Evolutionary conservation across 2,888 invertebrate genomes (phyloP), one percentile per base, ranked within the genome.

Genomic region (Lomographa bimaculata): DNA sequence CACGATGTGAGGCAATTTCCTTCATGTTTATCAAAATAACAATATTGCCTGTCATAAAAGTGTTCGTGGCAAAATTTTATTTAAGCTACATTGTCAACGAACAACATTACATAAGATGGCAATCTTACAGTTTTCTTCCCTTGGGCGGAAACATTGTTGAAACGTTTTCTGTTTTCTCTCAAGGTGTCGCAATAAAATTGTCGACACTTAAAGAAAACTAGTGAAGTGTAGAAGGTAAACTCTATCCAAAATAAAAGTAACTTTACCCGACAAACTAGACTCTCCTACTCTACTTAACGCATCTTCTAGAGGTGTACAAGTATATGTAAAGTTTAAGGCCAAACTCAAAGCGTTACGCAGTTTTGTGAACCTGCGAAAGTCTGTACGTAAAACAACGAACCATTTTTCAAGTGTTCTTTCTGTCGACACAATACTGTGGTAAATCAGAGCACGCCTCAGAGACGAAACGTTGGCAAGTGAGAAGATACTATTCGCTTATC

Each of bases 81-180:
- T 24, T 38, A 46, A 16, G 35, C 40, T 41, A 44, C 48, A 36
- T 44, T 46, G 46, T 47, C 41, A 38, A 17, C 21, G 6, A 39
- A 38, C 37, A 28, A 44, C 46, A 44, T 45, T 38, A 42, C 29
- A 45, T 17, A 26, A 41, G 40, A 46, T 52, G 36, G 36, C 41
- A 39, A 25, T 46, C 38, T 46, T 28, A 39, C 33, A 40, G 38
- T 38, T 46, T 50, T 52, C 41, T 52, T 51, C 42, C 46, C 48
- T 37, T 38, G 46, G 45, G 45, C 46, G 39, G 40, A 46, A 39
- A 46, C 40, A 43, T 48, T 51, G 45, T 46, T 54, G 55, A 53
- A 62, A 58, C 59, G 54, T 51, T 60, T 54, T 50, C 51, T 48
- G 54, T 51, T 60, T 54, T 50, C 51, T 48, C 48, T 51, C 50